Conservation (phyloP, 2,113 vertebrate species). For the Enhydra lutris region DNA sequence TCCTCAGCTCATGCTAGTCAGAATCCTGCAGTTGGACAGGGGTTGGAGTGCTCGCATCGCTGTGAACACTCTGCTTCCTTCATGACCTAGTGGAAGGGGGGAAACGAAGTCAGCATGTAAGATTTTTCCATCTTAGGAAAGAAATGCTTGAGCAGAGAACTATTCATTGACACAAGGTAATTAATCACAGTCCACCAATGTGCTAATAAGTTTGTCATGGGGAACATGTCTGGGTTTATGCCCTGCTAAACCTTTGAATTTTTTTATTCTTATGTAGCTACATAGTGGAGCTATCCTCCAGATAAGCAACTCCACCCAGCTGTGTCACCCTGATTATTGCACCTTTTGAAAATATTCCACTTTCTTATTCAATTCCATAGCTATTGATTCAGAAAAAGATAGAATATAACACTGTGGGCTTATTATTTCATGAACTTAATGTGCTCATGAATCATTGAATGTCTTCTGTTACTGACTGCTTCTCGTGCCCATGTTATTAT, state of each 20-base stretch:
- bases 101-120: neutral
- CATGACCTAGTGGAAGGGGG: neutral
- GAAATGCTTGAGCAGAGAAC: neutral
- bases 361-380: slow-evolving; percentile 53
- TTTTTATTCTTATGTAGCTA: neutral
- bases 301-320: neutral
- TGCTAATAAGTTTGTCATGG: neutral
- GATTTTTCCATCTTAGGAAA: slow-evolving; percentile 30
- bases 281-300: neutral
- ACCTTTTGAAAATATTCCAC: slow-evolving; percentile 13
- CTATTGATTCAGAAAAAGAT: slow-evolving; percentile 47
- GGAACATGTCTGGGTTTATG: neutral
- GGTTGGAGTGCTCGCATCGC: neutral
- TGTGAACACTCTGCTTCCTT: neutral
- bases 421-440: slow-evolving; percentile 59
- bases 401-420: neutral
- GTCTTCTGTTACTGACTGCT: slow-evolving; percentile 23
- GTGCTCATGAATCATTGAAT: slow-evolving; percentile 44
- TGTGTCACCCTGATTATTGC: neutral
- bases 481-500: slow-evolving; percentile 25
- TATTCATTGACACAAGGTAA: neutral
- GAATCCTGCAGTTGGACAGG: neutral
- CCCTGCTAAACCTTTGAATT: neutral
- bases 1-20: neutral
- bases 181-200: neutral